Evolutionary conservation across 2,113 vertebrate species (phyloP).

Genomic region (Indicator indicator): DNA sequence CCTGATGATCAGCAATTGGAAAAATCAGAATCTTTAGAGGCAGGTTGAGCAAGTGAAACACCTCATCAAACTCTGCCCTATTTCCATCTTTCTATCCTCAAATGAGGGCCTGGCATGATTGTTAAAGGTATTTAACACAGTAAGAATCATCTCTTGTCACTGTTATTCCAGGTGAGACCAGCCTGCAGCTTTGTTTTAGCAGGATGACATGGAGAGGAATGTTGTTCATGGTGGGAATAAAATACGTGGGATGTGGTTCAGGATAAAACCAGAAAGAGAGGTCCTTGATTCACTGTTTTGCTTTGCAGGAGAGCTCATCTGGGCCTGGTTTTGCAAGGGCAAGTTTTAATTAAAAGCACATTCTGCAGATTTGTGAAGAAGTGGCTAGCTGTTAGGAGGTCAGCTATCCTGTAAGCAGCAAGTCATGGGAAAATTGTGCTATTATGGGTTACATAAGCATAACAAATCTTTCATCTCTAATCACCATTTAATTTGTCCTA

Average conservation of each 20-base stretch:
- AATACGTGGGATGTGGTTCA: not conserved
- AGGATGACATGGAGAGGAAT: not conserved
- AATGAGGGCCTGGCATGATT: not conserved
- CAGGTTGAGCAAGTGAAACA: not conserved
- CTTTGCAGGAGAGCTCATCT: constrained; percentile 34
- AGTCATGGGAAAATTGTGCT: constrained; percentile 59
- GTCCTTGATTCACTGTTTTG: not conserved
- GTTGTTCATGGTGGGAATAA: not conserved
- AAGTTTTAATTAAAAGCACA: constrained; percentile 51
- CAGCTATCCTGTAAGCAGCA: constrained; percentile 35
- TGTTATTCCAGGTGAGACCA: not conserved
- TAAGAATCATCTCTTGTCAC: not conserved
- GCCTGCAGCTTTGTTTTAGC: not conserved
- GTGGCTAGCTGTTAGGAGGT: constrained; percentile 40
- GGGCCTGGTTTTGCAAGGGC: constrained; percentile 35
- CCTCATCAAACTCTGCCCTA: not conserved
- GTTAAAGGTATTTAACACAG: not conserved
- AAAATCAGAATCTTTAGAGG: not conserved
- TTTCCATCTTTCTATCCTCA: not conserved
- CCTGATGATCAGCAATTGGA: not conserved
- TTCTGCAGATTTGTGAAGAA: constrained; percentile 21
- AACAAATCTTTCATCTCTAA: constrained; percentile 62
- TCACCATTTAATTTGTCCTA: constrained; percentile 37
- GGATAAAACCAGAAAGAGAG: not conserved
- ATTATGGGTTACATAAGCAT: constrained; percentile 55